Evolutionary conservation across 2,797 vertebrate species (phyloP), one percentile per base, ranked within the genome.

Genomic region (Eulemur mongoz): DNA sequence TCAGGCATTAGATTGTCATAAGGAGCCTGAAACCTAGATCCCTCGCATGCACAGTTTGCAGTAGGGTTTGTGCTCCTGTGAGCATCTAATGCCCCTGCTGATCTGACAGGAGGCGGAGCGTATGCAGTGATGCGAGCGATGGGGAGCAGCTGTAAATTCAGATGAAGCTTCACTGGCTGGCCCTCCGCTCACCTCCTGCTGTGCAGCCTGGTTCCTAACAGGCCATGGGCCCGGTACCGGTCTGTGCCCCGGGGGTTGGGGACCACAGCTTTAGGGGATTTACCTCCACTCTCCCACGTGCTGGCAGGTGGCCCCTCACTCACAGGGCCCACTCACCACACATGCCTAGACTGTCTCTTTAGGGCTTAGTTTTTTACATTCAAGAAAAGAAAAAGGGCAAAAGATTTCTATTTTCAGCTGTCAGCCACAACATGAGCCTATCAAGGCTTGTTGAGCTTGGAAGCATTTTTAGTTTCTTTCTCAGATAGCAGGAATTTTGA

Each of bases 401-500:
- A 82, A 59, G 65, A 43, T 73, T 82, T 82, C 91, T 75, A 6
- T 97, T 93, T 91, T 69, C 23, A 63, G 90, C 90, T 82, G 67
- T 38, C 76, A 82, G 96, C 57, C 72, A 63, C 80, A 82, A 30
- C 65, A 50, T 6, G 17, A 69, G 50, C 89, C 89, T n/a, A 4
- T 43, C 18, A 35, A 57, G 35, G 61, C 72, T 30, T n/a, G 43
- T 43, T 13, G 83, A 27, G 65, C 63, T 30, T 73, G 90, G 91
- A 87, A 81, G 54, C 40, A 15, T 65, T 63, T 94, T 89, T 32
- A 32, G 83, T 63, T 89, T 92, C 48, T 87, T 94, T 89, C 90
- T 96, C 43, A 52, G 90, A 90, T 73, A 75, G 54, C 75, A 63
- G 78, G 25, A 40, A n/a, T 95, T 81, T 92, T 97, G 76, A 91